These are phyloP conservation scores for Halcyon malimbica DNA, from an alignment of 2,113 vertebrate genomes.

Conservation along the genomic window DNA sequence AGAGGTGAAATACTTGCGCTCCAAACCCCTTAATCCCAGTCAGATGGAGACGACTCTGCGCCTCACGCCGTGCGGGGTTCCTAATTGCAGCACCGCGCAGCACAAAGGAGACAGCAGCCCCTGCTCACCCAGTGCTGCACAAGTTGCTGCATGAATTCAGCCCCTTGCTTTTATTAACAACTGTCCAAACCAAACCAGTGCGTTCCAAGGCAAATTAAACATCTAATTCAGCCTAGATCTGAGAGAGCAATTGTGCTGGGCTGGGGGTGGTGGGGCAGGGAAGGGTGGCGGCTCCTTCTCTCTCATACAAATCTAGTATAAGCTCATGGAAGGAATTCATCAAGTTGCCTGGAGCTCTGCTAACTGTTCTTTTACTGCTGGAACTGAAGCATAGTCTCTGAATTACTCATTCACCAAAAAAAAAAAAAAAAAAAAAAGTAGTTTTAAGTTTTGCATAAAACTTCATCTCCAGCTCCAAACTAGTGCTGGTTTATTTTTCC, in stretches of 20 bases:
- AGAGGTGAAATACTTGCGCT: neutral
- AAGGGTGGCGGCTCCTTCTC: neutral
- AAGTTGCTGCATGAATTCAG: neutral
- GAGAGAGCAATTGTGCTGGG: neutral
- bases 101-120: neutral
- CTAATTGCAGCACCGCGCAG: neutral
- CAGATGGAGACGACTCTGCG: neutral
- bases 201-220: neutral
- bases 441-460: neutral
- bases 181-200: neutral
- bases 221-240: neutral
- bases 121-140: neutral
- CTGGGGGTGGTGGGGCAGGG: neutral
- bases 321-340: neutral
- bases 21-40: neutral
- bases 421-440: neutral
- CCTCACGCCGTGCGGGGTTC: neutral
- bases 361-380: neutral
- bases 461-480: neutral
- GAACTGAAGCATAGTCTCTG: neutral
- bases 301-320: neutral
- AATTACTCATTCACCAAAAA: neutral
- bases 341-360: neutral
- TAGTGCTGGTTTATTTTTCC: neutral
- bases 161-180: neutral